Evolutionary conservation across 1,140 invertebrate genomes (phyloP).

Genomic region (Scaptomyza hsui): DNA sequence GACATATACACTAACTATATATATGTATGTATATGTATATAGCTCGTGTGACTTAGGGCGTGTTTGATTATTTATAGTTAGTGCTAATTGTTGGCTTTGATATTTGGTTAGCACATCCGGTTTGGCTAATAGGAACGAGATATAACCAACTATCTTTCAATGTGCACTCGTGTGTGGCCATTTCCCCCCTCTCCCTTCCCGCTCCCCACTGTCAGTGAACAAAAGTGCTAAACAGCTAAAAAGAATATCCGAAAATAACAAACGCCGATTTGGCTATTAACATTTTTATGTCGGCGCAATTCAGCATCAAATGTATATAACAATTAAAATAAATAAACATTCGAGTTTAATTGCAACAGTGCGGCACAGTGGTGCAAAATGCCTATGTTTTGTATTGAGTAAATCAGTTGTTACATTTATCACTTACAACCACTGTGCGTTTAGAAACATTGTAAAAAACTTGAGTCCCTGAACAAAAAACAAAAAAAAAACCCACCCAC

Average conservation of each 20-base stretch:
- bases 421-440: too few relatives aligned
- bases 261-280: conserved; percentile 54
- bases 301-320: not conserved
- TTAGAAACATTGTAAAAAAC: not conserved
- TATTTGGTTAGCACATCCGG: conserved; percentile 41
- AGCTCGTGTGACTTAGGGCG: conserved; percentile 32
- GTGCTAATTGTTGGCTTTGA: conserved; percentile 61
- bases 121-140: conserved; percentile 4
- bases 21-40: conserved; percentile 5
- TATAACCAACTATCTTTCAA: conserved; percentile 35
- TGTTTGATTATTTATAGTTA: conserved; percentile 13
- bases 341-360: conserved; percentile 29
- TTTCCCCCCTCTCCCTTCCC: not conserved
- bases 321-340: conserved; percentile 2
- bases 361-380: not conserved
- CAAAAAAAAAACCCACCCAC: conserved; percentile 12
- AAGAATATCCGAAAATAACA: conserved; percentile 21
- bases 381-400: too few relatives aligned
- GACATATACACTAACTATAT: conserved; percentile 9
- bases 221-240: conserved; percentile 67
- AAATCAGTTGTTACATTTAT: too few relatives aligned
- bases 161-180: conserved; percentile 49
- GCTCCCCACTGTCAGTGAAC: conserved; percentile 15
- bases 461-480: conserved; percentile 2
- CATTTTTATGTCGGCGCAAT: conserved; percentile 30